Percentiles rank a stretch among this genome's conserved stretches.
phyloP scores from a whole-genome alignment of 1,140 invertebrate genomes.

The Drosophila punjabiensis region DNA sequence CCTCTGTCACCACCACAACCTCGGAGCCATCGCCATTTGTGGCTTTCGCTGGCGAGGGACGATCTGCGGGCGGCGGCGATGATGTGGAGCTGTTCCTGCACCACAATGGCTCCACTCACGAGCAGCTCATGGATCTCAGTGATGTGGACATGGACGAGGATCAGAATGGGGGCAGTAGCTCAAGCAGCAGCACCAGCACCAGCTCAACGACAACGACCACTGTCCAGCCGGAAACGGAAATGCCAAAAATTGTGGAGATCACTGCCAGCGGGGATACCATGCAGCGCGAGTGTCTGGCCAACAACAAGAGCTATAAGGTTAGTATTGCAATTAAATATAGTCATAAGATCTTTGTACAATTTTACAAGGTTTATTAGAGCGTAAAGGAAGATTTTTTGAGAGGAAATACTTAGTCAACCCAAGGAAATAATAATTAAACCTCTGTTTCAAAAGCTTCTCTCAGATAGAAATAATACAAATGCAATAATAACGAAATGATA shows the following conservation, averaged over 20 bases:
- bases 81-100: conserved; percentile 59
- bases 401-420: background rate
- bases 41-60: conserved; percentile 67
- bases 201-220: conserved; percentile 51
- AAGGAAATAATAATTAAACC: background rate
- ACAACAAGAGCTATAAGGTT: conserved; percentile 83
- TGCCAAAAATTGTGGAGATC: conserved; percentile 79
- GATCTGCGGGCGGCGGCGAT: conserved; percentile 52
- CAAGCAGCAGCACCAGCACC: conserved; percentile 33
- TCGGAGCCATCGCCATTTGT: conserved; percentile 58
- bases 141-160: conserved; percentile 90
- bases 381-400: no score
- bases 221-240: conserved; percentile 65
- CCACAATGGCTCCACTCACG: conserved; percentile 57
- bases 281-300: conserved; percentile 77
- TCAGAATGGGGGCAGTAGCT: conserved; percentile 70
- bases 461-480: background rate
- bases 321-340: conserved; percentile 15
- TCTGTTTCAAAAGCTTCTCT: no score
- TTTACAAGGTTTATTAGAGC: background rate
- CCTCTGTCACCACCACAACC: conserved; percentile 33
- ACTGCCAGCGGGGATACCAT: conserved; percentile 78
- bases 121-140: conserved; percentile 87
- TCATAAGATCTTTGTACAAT: background rate
- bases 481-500: background rate